Evolutionary conservation across 2,113 vertebrate genomes (phyloP).

Genomic region (Dolichallabes microphthalmus): DNA sequence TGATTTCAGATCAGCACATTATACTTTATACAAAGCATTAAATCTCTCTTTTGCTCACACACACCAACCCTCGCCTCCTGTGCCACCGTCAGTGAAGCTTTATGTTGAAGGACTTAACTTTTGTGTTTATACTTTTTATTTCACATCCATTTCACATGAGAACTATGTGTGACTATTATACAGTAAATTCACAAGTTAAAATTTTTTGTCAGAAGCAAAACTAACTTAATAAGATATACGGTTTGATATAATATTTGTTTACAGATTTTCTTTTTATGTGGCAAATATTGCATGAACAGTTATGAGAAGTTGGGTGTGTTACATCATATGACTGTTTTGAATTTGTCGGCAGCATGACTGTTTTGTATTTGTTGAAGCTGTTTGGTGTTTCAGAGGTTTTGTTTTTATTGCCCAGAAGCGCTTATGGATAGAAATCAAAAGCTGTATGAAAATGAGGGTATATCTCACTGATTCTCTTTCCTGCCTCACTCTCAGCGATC

Average conservation of each 20-base stretch:
- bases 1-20: neutral
- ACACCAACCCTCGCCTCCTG: neutral
- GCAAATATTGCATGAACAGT: neutral
- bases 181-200: neutral
- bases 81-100: neutral
- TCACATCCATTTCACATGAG: neutral
- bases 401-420: neutral
- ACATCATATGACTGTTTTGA: too few relatives aligned
- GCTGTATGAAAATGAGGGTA: neutral
- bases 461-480: too few relatives aligned
- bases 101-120: neutral
- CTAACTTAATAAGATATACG: neutral
- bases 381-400: neutral
- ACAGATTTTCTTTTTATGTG: neutral
- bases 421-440: neutral
- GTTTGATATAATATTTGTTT: neutral
- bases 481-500: neutral
- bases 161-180: too few relatives aligned
- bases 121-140: neutral
- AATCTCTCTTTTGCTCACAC: constrained; percentile 13
- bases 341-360: too few relatives aligned
- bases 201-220: neutral
- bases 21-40: neutral
- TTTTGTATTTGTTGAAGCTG: too few relatives aligned
- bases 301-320: neutral